Conservation (phyloP, 2,113 vertebrate genomes). For the Silurus glanis region DNA sequence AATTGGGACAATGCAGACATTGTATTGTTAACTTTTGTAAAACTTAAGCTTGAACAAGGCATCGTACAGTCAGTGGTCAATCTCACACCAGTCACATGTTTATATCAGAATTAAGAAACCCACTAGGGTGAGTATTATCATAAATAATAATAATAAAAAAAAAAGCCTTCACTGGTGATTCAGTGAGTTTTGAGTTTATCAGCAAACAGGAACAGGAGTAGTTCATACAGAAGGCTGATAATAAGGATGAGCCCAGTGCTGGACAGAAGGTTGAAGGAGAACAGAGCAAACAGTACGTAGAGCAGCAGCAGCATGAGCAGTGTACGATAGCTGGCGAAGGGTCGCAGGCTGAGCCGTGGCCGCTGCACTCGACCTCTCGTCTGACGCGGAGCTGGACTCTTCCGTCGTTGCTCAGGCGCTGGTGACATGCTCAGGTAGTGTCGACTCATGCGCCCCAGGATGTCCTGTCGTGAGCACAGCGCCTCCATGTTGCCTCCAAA, state of each 20-base stretch:
- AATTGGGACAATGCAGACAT: background rate
- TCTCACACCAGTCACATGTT: background rate
- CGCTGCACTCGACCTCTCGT: conserved; percentile 10
- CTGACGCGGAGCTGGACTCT: conserved; percentile 65
- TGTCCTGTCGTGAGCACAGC: conserved; percentile 81
- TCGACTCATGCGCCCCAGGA: conserved; percentile 82
- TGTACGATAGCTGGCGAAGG: conserved; percentile 87
- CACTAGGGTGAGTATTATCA: background rate
- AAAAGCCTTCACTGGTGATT: background rate
- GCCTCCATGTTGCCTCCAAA: conserved; percentile 79
- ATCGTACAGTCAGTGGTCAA: background rate
- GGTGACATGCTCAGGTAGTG: conserved; percentile 72
- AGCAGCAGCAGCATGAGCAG: conserved; percentile 74
- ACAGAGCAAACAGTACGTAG: conserved; percentile 75
- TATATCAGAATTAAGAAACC: background rate
- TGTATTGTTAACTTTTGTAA: background rate
- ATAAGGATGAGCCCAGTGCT: conserved; percentile 74
- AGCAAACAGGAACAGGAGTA: conserved; percentile 71
- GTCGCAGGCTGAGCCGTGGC: conserved; percentile 83
- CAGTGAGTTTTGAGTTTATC: conserved; percentile 79
- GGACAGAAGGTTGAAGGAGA: conserved; percentile 74
- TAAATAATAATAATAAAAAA: background rate
- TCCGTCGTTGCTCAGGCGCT: conserved; percentile 39
- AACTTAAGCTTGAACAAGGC: background rate
- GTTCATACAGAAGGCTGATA: conserved; percentile 75